Percentiles rank a stretch among this genome's conserved stretches.
These are phyloP conservation scores for Hepsetus odoe DNA, from an alignment of 2,113 vertebrate genomes.

Conservation along the genomic window DNA sequence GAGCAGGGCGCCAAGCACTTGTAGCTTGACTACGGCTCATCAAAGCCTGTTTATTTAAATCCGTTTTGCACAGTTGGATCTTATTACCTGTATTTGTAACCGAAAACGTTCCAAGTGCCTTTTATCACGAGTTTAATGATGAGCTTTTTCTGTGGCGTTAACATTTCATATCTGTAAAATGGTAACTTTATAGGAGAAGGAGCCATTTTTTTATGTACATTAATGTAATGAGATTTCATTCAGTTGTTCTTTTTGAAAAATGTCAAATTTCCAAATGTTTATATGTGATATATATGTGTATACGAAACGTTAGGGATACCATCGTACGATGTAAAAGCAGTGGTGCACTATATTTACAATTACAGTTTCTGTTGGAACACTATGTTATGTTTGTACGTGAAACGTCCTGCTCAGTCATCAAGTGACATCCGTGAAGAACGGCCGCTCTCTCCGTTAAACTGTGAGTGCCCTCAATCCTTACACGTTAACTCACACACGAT, in stretches of 20 bases:
- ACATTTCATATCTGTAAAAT: background rate
- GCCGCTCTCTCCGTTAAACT: too few species aligned
- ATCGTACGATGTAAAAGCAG: background rate
- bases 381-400: too few species aligned
- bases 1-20: background rate
- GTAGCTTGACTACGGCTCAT: slow-evolving; percentile 60
- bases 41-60: slow-evolving; percentile 59
- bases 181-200: background rate
- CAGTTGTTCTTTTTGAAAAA: too few species aligned
- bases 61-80: slow-evolving; percentile 66
- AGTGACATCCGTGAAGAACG: too few species aligned
- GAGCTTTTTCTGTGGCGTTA: background rate
- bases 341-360: background rate
- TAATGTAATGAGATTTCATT: too few species aligned
- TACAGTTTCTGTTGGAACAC: too few species aligned
- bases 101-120: slow-evolving; percentile 79
- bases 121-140: slow-evolving; percentile 77
- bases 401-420: too few species aligned
- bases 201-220: too few species aligned
- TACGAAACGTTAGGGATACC: background rate
- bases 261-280: too few species aligned
- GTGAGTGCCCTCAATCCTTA: too few species aligned
- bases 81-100: slow-evolving; percentile 58
- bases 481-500: too few species aligned
- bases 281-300: background rate